A percentile compares a stretch with the other conserved stretches of the same genome.
These are phyloP conservation scores for Hylaeus anthracinus DNA, from an alignment of 1,140 invertebrate genomes.

Conservation along the genomic window DNA sequence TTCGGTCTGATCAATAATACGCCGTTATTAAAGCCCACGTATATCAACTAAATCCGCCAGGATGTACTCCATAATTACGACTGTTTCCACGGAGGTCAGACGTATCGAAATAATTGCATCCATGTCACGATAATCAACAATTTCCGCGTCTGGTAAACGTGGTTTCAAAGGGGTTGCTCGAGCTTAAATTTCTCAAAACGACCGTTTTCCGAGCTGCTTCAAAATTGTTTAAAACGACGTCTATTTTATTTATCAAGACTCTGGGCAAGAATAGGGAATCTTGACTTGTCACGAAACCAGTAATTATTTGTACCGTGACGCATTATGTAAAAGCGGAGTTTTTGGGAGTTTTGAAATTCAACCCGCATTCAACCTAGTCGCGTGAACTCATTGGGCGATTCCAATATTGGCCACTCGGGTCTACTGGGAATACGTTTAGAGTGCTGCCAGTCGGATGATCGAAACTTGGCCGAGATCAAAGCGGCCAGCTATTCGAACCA, in stretches of 20 bases:
- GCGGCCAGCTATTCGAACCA: neutral
- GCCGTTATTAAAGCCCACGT: slow-evolving; percentile 72
- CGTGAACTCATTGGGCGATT: neutral
- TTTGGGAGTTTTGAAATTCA: neutral
- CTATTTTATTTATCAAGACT: too few species aligned
- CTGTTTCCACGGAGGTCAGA: slow-evolving; percentile 67
- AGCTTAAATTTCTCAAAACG: too few species aligned
- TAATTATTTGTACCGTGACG: neutral
- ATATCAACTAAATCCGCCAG: slow-evolving; percentile 63
- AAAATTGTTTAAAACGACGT: too few species aligned
- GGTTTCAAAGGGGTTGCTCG: neutral
- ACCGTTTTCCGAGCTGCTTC: too few species aligned
- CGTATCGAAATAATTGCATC: slow-evolving; percentile 64
- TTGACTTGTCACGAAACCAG: too few species aligned
- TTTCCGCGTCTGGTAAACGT: slow-evolving; percentile 4
- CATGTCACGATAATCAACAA: slow-evolving; percentile 24
- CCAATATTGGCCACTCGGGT: slow-evolving; percentile 31
- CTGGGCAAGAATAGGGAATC: too few species aligned
- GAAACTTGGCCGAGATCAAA: slow-evolving; percentile 20
- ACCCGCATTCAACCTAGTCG: neutral
- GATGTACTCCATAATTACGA: slow-evolving; percentile 67
- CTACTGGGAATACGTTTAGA: slow-evolving; percentile 28
- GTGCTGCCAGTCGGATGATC: slow-evolving; percentile 9
- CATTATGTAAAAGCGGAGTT: neutral
- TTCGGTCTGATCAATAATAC: slow-evolving; percentile 76